Conservation (phyloP, 2,113 vertebrate species). For the Cinclus mexicanus region DNA sequence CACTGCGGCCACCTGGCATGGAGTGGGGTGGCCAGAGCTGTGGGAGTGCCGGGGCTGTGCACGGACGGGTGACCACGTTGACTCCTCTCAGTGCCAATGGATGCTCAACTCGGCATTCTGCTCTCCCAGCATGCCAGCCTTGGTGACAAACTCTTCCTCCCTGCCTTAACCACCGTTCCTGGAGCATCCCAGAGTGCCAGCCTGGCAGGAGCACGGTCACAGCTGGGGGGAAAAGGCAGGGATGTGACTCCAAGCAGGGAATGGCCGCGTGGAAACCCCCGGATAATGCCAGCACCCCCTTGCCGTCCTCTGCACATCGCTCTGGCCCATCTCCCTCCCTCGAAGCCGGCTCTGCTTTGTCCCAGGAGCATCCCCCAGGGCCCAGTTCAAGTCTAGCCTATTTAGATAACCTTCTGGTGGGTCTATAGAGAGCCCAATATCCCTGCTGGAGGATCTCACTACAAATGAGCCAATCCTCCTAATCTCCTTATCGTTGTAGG, state of each 20-base stretch:
- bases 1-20: accelerated
- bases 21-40: not conserved
- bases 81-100: accelerated
- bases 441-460: slow-evolving; percentile 73
- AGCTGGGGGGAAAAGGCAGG: not conserved
- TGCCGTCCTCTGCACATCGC: not conserved
- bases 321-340: not conserved
- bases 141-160: accelerated
- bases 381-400: slow-evolving; percentile 67
- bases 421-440: slow-evolving; percentile 67
- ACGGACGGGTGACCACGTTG: accelerated
- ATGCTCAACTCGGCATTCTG: not conserved
- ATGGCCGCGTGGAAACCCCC: accelerated
- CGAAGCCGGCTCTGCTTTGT: slow-evolving; percentile 48
- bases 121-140: not conserved
- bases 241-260: accelerated
- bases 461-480: slow-evolving; percentile 76
- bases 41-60: not conserved
- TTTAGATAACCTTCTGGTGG: slow-evolving; percentile 80
- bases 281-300: accelerated
- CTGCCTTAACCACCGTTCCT: accelerated
- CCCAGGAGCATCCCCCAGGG: slow-evolving; percentile 66
- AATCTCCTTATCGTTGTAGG: slow-evolving; percentile 80
- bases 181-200: accelerated
- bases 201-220: accelerated